phyloP scores from a whole-genome alignment of 2,113 vertebrate species.

The Camelus bactrianus region DNA sequence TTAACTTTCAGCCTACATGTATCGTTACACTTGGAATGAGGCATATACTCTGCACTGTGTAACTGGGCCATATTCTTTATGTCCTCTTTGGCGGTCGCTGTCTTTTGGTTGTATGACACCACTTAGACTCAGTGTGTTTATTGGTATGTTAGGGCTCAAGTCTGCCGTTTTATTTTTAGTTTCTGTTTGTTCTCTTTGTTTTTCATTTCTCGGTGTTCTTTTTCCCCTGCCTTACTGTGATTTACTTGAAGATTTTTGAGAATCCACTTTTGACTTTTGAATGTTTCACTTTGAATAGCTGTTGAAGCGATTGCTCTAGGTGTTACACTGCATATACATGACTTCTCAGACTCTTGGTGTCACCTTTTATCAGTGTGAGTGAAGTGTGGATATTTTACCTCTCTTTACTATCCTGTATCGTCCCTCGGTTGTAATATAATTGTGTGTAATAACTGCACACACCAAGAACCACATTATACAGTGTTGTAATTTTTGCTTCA shows the following conservation, averaged over 20 bases:
- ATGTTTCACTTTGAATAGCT: background rate
- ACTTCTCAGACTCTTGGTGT: background rate
- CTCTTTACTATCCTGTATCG: background rate
- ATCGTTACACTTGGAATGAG: background rate
- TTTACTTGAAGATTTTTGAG: background rate
- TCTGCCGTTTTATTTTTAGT: background rate
- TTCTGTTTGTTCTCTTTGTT: background rate
- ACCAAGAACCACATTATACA: background rate
- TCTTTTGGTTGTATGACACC: background rate
- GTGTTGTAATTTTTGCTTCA: background rate
- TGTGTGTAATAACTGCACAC: background rate
- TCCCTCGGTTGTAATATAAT: background rate
- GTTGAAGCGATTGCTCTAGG: background rate
- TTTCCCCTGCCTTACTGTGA: background rate
- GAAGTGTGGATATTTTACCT: background rate
- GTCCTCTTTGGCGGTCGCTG: background rate
- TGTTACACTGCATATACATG: background rate
- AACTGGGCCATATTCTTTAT: background rate
- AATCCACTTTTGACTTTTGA: background rate
- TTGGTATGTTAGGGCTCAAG: background rate
- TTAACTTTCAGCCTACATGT: background rate
- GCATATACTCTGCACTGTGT: background rate
- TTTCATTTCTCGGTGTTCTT: background rate
- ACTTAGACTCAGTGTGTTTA: background rate
- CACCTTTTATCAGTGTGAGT: background rate